A percentile compares a stretch with the other conserved stretches of the same genome.
These are phyloP conservation scores for Mobula birostris DNA, from an alignment of 2,113 vertebrate species.

Conservation along the genomic window DNA sequence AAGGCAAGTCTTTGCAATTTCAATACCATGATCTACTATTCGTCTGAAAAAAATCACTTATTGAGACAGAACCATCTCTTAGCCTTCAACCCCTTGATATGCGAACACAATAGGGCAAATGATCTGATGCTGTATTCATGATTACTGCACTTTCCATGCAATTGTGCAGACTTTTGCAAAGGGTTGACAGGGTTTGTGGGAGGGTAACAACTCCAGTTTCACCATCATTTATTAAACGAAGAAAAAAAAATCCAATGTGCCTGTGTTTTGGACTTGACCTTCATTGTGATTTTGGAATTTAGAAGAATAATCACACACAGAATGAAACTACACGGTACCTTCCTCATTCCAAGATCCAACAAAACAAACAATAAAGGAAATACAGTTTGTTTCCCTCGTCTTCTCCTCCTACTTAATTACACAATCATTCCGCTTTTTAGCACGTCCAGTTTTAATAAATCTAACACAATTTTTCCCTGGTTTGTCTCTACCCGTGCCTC, in stretches of 20 bases:
- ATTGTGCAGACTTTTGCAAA: neutral
- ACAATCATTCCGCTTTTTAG: neutral
- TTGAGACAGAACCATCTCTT: neutral
- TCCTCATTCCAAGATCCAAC: neutral
- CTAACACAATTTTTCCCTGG: neutral
- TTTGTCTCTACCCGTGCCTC: neutral
- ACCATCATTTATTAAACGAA: neutral
- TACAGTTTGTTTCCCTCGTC: neutral
- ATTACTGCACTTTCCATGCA: neutral
- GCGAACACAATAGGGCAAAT: neutral
- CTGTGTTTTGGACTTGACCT: neutral
- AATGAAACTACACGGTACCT: neutral
- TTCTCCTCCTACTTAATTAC: neutral
- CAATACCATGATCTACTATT: neutral
- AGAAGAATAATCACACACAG: neutral
- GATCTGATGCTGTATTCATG: conserved; percentile 10
- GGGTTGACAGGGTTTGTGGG: too few species aligned
- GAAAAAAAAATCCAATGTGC: neutral
- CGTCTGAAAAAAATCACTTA: neutral
- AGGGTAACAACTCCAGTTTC: neutral
- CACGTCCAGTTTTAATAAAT: neutral
- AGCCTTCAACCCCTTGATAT: neutral
- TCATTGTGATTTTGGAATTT: too few species aligned
- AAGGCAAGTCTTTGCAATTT: neutral
- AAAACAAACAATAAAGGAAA: neutral